Conservation (phyloP, 1,140 invertebrate genomes). For the Bactericera cockerelli region DNA sequence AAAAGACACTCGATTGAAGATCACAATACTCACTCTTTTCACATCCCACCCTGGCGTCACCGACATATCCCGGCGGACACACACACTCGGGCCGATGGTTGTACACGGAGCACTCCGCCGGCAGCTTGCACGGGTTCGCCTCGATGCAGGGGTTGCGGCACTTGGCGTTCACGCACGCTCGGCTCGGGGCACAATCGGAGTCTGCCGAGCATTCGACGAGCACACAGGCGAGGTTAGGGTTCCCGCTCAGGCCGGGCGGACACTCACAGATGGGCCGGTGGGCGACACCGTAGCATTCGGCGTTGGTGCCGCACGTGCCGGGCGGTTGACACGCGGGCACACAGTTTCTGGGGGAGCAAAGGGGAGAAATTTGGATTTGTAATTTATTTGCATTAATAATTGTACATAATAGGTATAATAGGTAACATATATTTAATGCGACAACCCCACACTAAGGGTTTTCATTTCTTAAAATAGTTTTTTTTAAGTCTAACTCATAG, state of each 20-base stretch:
- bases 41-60: constrained; percentile 48
- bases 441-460: neutral
- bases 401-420: too few relatives aligned
- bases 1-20: too few relatives aligned
- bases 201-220: constrained; percentile 58
- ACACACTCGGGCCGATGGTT: constrained; percentile 58
- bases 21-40: constrained; percentile 34
- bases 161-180: constrained; percentile 61
- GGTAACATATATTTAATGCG: too few relatives aligned
- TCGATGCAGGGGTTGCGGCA: constrained; percentile 58
- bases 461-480: too few relatives aligned
- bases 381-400: too few relatives aligned
- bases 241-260: constrained; percentile 58
- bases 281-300: constrained; percentile 56
- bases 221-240: constrained; percentile 58
- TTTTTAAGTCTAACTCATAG: too few relatives aligned
- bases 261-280: constrained; percentile 69
- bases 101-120: constrained; percentile 56
- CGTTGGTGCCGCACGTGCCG: constrained; percentile 49
- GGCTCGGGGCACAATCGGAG: constrained; percentile 52
- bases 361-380: too few relatives aligned
- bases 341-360: constrained; percentile 64
- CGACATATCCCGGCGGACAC: constrained; percentile 59
- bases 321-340: constrained; percentile 56
- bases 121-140: constrained; percentile 44